Base-by-base conservation (phyloP, 2,797 vertebrate genomes). In the Leucoraja ocellata region DNA sequence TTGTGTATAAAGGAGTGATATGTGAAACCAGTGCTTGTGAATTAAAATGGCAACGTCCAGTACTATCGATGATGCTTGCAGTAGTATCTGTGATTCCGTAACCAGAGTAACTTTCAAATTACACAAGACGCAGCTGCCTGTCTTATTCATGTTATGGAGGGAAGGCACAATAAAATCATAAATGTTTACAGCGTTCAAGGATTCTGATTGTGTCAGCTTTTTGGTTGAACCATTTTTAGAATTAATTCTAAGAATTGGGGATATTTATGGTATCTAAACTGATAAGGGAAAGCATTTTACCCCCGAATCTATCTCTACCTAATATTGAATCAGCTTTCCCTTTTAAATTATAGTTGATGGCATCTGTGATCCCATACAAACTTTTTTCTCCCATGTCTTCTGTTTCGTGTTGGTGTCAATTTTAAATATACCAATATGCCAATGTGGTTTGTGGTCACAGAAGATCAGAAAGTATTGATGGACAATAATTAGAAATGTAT, bases 1-100 rank as follows among this genome's bases (percentile, higher is more conserved):
- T 39, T 58, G 93, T 96, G 95, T 93, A 95, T 94, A 96, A 96
- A 94, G 96, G 96, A 95, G 94, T 95, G 95, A 95, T 95, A 96
- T 96, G 94, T 96, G 97, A 95, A 97, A 97, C 95, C 93, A 93
- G 95, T 97, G 74, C 77, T 68, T 81, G 93, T 14, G 95, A 93
- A 93, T 77, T 93, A 93, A 93, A 83, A 76, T 68, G 61, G 79
- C 80, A 83, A 58, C 46, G 79, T 39, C n/a, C 58, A 86, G 93
- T 92, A 90, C 83, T 93, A 39, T 13, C 1, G 23, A 46, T 76
- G 13, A n/a, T 54, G 23, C 14, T 76, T 10, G 16, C 10, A 23
- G 16, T 39, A 39, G 16, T n/a, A 25, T 76, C 71, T 76, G 71
- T 71, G 23, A 28, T 46, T 25, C 71, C 54, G 84, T 65, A 88